Evolutionary conservation across 2,888 invertebrate genomes (phyloP).

Genomic region (Cepaea hortensis): DNA sequence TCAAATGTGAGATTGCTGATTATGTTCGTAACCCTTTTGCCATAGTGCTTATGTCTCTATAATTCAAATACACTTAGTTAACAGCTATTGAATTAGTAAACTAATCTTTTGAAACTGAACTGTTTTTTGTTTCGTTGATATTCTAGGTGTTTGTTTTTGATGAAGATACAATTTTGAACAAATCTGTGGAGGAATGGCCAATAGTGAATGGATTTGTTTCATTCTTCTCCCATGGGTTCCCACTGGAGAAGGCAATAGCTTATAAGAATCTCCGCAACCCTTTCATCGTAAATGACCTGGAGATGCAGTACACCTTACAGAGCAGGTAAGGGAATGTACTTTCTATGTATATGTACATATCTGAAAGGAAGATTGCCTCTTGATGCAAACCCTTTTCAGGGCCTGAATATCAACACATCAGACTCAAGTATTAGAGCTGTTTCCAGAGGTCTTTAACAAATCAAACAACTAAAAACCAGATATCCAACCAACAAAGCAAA

Average conservation of each 20-base stretch:
- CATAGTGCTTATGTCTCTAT: no score
- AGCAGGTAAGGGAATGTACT: slow-evolving; percentile 79
- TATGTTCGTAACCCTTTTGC: no score
- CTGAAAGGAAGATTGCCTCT: neutral
- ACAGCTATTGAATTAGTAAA: no score
- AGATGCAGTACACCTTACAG: slow-evolving; percentile 98
- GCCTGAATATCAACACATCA: neutral
- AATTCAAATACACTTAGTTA: no score
- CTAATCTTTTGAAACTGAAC: no score
- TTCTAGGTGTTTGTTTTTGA: slow-evolving; percentile 91
- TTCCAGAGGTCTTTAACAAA: no score
- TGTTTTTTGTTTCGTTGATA: neutral
- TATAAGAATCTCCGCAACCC: slow-evolving; percentile 95
- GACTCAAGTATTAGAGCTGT: neutral
- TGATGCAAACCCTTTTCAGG: neutral
- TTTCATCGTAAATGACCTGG: slow-evolving; percentile 97
- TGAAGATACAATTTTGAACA: slow-evolving; percentile 95
- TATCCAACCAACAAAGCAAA: no score
- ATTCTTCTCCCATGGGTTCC: slow-evolving; percentile 98
- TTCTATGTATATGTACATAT: neutral
- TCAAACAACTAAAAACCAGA: no score
- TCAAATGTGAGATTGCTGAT: no score
- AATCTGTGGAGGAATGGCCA: slow-evolving; percentile 98
- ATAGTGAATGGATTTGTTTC: slow-evolving; percentile 97
- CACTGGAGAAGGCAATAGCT: slow-evolving; percentile 96